Evolutionary conservation across 2,113 vertebrate species (phyloP).

Genomic region (Pluvialis apricaria): DNA sequence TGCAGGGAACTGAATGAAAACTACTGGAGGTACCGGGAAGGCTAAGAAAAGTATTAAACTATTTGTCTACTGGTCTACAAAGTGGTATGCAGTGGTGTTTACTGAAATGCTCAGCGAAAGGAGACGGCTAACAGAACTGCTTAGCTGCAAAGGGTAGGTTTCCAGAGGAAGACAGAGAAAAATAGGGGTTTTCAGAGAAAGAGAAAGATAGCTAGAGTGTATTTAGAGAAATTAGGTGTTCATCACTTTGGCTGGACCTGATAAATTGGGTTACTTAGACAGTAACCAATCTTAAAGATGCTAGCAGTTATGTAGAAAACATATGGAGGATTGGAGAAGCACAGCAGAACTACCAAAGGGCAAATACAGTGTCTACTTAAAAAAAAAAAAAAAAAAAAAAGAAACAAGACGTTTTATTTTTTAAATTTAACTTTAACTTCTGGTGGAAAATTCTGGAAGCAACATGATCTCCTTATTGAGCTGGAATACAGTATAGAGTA

Average conservation of each 20-base stretch:
- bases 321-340: background rate
- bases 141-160: background rate
- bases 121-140: background rate
- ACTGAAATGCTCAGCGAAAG: background rate
- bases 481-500: background rate
- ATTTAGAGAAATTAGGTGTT: background rate
- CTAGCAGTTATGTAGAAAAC: background rate
- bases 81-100: background rate
- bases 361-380: background rate
- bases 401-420: background rate
- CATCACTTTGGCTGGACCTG: background rate
- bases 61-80: background rate
- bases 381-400: background rate
- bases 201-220: background rate
- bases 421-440: background rate
- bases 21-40: background rate
- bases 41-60: background rate
- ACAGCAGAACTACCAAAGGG: background rate
- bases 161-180: background rate
- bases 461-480: background rate
- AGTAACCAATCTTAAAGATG: background rate
- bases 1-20: background rate
- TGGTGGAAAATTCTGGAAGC: background rate
- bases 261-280: background rate
- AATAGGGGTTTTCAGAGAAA: background rate